These are phyloP conservation scores for Prunella himalayana DNA, from an alignment of 2,113 vertebrate genomes.

Conservation along the genomic window DNA sequence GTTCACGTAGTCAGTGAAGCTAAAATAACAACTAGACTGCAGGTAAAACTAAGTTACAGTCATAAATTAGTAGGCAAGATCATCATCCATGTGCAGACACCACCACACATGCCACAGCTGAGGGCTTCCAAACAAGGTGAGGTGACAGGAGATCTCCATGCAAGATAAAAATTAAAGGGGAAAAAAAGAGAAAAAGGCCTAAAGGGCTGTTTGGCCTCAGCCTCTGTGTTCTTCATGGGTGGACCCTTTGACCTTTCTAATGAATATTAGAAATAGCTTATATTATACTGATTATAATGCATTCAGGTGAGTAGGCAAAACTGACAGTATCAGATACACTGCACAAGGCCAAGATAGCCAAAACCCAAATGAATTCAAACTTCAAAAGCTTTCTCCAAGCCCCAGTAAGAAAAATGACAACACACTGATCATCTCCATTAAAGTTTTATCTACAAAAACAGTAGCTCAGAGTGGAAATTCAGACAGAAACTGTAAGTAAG, in stretches of 20 bases:
- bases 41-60: not conserved
- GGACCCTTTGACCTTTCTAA: not conserved
- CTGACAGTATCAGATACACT: not conserved
- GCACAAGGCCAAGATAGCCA: not conserved
- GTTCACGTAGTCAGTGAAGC: not conserved
- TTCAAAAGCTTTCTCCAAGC: not conserved
- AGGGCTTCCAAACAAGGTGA: not conserved
- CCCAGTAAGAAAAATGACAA: not conserved
- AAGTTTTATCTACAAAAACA: not conserved
- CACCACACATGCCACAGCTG: rapidly evolving
- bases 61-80: not conserved
- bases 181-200: not conserved
- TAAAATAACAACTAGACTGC: not conserved
- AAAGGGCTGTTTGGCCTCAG: not conserved
- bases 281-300: not conserved
- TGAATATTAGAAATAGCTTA: not conserved
- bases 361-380: not conserved
- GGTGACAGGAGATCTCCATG: not conserved
- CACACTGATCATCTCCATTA: not conserved
- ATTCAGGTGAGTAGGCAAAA: not conserved
- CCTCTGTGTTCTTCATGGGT: not conserved
- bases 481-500: not conserved
- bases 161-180: not conserved
- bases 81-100: not conserved
- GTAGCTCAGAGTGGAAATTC: not conserved